These are phyloP conservation scores for Trigoniulus corallinus DNA, from an alignment of 1,140 invertebrate species.

Conservation along the genomic window DNA sequence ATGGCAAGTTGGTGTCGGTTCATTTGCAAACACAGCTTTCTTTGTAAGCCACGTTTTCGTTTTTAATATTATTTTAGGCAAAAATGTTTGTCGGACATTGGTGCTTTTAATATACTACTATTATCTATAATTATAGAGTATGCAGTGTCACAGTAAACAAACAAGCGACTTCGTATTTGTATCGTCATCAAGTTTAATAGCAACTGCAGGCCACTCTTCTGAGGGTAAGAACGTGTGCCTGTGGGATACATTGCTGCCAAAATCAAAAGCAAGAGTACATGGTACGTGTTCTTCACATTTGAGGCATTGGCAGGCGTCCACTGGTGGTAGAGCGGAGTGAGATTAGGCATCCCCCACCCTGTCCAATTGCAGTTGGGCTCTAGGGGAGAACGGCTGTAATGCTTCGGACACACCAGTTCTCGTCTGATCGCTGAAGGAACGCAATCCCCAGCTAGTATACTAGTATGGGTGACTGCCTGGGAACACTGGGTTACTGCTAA, in stretches of 20 bases:
- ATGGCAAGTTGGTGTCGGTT: slow-evolving; percentile 70
- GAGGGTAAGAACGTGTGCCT: slow-evolving; percentile 95
- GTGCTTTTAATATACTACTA: too few species aligned
- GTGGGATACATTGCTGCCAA: slow-evolving; percentile 95
- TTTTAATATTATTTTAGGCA: too few species aligned
- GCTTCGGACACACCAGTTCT: too few species aligned
- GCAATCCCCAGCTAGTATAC: too few species aligned
- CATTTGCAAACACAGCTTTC: slow-evolving; percentile 70
- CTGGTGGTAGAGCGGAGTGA: background rate
- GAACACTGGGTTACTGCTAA: too few species aligned
- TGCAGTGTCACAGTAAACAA: slow-evolving; percentile 92
- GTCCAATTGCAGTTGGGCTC: slow-evolving; percentile 8
- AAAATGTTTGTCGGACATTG: too few species aligned
- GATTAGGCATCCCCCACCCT: background rate
- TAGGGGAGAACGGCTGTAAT: slow-evolving; percentile 32
- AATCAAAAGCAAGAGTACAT: slow-evolving; percentile 80
- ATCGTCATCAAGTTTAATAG: slow-evolving; percentile 88
- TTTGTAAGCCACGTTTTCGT: slow-evolving; percentile 54
- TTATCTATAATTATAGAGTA: slow-evolving; percentile 52
- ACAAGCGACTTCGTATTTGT: slow-evolving; percentile 96
- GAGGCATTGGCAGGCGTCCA: background rate
- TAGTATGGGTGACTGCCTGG: too few species aligned
- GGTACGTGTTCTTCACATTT: slow-evolving; percentile 17
- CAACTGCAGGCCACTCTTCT: slow-evolving; percentile 91
- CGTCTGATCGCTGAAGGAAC: too few species aligned